Conservation (phyloP, 1,140 invertebrate species). For the Cydia strobilella region DNA sequence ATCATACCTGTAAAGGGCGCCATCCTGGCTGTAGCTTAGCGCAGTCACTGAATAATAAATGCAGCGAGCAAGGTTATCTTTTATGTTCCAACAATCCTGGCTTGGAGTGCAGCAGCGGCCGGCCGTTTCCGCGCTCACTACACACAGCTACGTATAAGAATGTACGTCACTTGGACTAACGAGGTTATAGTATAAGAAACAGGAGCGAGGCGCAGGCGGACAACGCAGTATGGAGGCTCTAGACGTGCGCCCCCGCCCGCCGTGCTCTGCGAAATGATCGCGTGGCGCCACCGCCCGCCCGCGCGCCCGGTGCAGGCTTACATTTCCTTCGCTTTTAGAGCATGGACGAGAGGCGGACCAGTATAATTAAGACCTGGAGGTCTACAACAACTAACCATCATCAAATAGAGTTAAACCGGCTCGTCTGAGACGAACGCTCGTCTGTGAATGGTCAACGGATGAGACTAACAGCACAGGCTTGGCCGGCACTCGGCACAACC, state of each 20-base stretch:
- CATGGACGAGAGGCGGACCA: slow-evolving; percentile 34
- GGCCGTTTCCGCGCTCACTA: slow-evolving; percentile 48
- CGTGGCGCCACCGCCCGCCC: slow-evolving; percentile 57
- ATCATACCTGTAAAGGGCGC: slow-evolving; percentile 73
- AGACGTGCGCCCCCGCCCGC: slow-evolving; percentile 60
- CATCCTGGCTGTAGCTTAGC: slow-evolving; percentile 70
- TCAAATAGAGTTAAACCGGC: not conserved
- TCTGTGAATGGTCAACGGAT: not conserved
- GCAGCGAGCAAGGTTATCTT: slow-evolving; percentile 70
- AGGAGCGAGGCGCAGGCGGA: slow-evolving; percentile 43
- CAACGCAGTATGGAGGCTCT: slow-evolving; percentile 27
- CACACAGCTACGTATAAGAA: slow-evolving; percentile 45
- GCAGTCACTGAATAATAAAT: slow-evolving; percentile 77
- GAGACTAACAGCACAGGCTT: slow-evolving; percentile 10
- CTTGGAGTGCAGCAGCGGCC: slow-evolving; percentile 46
- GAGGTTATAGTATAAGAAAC: slow-evolving; percentile 64
- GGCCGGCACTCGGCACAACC: slow-evolving; percentile 12
- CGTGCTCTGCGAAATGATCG: slow-evolving; percentile 66
- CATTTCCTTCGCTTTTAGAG: not conserved
- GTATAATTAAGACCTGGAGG: not conserved
- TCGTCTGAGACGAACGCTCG: not conserved
- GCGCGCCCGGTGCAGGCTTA: slow-evolving; percentile 45
- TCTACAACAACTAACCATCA: not conserved
- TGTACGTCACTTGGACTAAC: slow-evolving; percentile 71
- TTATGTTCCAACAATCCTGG: slow-evolving; percentile 44